Percentiles rank a stretch among this genome's conserved stretches.
Conservation (phyloP, 1,140 invertebrate species). For the Conus betulinus region DNA sequence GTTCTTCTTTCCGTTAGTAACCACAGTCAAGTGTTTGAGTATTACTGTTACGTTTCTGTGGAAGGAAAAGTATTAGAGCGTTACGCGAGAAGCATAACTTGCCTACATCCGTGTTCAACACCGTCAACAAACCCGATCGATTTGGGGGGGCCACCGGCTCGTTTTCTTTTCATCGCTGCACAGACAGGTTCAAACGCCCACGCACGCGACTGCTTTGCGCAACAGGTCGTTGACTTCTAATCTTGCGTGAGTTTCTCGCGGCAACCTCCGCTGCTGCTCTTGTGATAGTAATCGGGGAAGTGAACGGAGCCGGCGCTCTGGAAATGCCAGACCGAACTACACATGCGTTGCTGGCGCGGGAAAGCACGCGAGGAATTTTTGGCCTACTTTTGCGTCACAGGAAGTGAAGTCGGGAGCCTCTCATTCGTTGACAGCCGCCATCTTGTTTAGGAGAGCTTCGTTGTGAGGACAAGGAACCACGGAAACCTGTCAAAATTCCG, state of each 20-base stretch:
- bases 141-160: background rate
- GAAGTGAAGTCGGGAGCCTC: conserved; percentile 48
- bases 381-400: conserved; percentile 44
- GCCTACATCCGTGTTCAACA: too few relatives aligned
- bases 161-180: too few relatives aligned
- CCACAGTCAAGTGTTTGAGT: too few relatives aligned
- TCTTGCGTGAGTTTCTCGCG: background rate
- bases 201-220: background rate
- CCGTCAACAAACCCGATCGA: background rate
- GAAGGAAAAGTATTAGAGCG: too few relatives aligned
- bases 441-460: conserved; percentile 55
- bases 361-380: conserved; percentile 37
- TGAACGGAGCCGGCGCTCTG: background rate
- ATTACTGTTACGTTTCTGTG: too few relatives aligned
- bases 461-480: conserved; percentile 21
- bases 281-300: background rate
- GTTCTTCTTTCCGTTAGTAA: too few relatives aligned
- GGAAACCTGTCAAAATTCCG: conserved; percentile 65
- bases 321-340: background rate
- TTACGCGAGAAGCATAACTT: too few relatives aligned
- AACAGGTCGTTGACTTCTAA: background rate
- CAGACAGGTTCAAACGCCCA: background rate
- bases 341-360: conserved; percentile 16
- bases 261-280: background rate
- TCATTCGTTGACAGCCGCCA: conserved; percentile 57